These are phyloP conservation scores for Melanchra persicariae DNA, from an alignment of 2,888 invertebrate genomes.

Conservation along the genomic window DNA sequence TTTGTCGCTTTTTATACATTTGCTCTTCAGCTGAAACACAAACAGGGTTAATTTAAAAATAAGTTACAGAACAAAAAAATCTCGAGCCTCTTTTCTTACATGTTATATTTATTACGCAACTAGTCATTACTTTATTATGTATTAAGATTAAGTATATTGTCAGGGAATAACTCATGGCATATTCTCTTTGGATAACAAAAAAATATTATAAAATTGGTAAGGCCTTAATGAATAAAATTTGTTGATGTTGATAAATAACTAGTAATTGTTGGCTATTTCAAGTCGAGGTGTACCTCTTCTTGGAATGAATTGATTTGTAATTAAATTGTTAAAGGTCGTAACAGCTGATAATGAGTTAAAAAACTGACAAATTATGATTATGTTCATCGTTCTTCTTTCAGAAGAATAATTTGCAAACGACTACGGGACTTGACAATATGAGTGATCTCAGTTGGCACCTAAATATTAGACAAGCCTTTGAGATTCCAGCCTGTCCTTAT, in stretches of 20 bases:
- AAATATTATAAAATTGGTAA: constrained; percentile 70
- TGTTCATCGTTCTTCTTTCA: constrained; percentile 15
- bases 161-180: constrained; percentile 55
- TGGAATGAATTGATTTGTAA: constrained; percentile 64
- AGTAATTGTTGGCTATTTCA: constrained; percentile 77
- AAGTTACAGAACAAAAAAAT: constrained; percentile 61
- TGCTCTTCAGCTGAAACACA: constrained; percentile 9
- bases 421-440: constrained; percentile 44
- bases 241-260: constrained; percentile 81
- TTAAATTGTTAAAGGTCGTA: constrained; percentile 67
- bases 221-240: constrained; percentile 82
- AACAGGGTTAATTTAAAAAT: constrained; percentile 14
- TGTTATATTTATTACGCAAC: constrained; percentile 55
- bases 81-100: constrained; percentile 62
- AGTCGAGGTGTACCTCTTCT: constrained; percentile 48
- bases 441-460: constrained; percentile 40
- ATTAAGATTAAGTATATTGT: constrained; percentile 64
- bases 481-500: constrained; percentile 8
- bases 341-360: constrained; percentile 51
- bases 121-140: constrained; percentile 58
- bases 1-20: constrained; percentile 41
- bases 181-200: constrained; percentile 70
- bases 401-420: constrained; percentile 30
- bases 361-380: constrained; percentile 44
- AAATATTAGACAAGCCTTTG: constrained; percentile 37